A percentile compares a stretch with the other conserved stretches of the same genome.
Conservation (phyloP, 2,888 invertebrate genomes). For the Lottia gigantea region DNA sequence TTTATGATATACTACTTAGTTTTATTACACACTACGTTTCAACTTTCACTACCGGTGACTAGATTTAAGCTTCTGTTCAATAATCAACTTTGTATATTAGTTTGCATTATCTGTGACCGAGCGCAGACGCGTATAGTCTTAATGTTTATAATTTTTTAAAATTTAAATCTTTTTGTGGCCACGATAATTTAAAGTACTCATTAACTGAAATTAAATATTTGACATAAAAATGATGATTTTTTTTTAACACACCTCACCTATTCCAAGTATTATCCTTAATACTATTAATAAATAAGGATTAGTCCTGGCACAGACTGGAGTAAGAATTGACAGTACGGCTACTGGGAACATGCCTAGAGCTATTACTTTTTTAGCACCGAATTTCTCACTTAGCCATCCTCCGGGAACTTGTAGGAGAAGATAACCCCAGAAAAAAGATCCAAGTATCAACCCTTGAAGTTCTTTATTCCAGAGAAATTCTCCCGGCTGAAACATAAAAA, state of each 20-base stretch:
- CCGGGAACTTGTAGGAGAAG: constrained; percentile 50
- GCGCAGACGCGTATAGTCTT: too few species aligned
- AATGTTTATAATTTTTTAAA: too few species aligned
- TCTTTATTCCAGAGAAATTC: constrained; percentile 45
- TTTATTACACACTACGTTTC: too few species aligned
- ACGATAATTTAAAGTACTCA: too few species aligned
- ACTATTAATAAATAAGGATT: constrained; percentile 49
- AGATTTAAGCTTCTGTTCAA: too few species aligned
- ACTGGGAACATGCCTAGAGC: constrained; percentile 49
- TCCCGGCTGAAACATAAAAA: constrained; percentile 25
- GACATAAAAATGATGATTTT: too few species aligned
- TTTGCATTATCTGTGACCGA: too few species aligned
- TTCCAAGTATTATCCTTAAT: constrained; percentile 44
- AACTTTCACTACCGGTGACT: too few species aligned
- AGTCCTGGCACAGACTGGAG: constrained; percentile 44
- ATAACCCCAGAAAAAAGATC: constrained; percentile 53
- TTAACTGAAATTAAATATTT: too few species aligned
- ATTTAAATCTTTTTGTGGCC: too few species aligned
- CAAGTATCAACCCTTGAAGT: constrained; percentile 43
- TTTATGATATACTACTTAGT: too few species aligned
- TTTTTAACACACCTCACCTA: constrained; percentile 44
- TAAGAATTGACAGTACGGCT: constrained; percentile 45
- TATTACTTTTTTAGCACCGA: constrained; percentile 47
- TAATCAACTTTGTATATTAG: too few species aligned
- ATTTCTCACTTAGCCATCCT: constrained; percentile 41